Conservation (phyloP, 64 coral and sea anemone genomes). For the Stylophora pistillata region DNA sequence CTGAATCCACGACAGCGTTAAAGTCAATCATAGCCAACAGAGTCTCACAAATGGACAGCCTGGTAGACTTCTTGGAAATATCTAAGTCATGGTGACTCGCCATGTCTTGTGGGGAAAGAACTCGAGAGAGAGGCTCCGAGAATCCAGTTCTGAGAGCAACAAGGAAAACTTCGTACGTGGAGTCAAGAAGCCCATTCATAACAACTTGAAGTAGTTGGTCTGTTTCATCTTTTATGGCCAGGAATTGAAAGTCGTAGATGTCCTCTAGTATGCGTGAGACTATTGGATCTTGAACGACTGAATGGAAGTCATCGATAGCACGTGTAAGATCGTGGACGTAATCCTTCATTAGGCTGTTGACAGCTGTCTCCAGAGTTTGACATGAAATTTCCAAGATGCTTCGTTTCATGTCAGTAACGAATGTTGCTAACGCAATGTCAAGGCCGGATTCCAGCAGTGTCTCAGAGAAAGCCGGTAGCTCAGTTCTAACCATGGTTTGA, state of each 20-base stretch:
- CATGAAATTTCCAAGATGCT: slow-evolving; percentile 55
- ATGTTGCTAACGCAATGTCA: slow-evolving; percentile 13
- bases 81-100: neutral
- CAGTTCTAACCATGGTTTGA: neutral
- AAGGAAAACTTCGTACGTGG: neutral
- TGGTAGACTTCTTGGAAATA: neutral
- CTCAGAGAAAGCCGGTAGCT: neutral
- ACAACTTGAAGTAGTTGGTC: slow-evolving; percentile 15
- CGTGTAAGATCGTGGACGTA: neutral
- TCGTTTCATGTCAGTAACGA: slow-evolving; percentile 42
- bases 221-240: neutral
- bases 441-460: too few relatives aligned
- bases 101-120: neutral
- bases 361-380: neutral
- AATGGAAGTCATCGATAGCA: neutral
- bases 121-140: neutral
- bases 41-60: neutral
- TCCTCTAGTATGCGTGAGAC: slow-evolving; percentile 34
- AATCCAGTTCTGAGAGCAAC: slow-evolving; percentile 5
- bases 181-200: slow-evolving; percentile 26
- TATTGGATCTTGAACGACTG: neutral
- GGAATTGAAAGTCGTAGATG: slow-evolving; percentile 36
- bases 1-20: neutral
- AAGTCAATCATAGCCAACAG: neutral
- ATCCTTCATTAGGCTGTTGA: slow-evolving; percentile 13